These are phyloP conservation scores for Scomber scombrus DNA, from an alignment of 2,113 vertebrate species.

Conservation along the genomic window DNA sequence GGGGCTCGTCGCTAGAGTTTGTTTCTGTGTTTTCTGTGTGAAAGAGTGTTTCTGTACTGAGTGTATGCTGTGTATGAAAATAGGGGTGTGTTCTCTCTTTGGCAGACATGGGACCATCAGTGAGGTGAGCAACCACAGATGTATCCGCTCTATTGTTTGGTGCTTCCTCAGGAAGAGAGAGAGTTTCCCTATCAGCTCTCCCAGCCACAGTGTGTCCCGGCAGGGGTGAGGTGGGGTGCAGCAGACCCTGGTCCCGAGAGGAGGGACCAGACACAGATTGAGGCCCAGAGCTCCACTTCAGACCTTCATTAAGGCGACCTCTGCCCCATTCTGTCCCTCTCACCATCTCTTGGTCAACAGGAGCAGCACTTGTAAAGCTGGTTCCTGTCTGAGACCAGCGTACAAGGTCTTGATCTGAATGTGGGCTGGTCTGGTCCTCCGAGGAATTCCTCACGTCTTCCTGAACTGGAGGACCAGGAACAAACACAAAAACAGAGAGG, in stretches of 20 bases:
- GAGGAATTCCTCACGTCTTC: constrained; percentile 70
- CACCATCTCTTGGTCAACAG: constrained; percentile 30
- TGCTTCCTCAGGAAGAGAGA: constrained; percentile 83
- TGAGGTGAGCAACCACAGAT: constrained; percentile 73
- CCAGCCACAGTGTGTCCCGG: constrained; percentile 63
- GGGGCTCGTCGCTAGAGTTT: neutral
- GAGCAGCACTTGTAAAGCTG: constrained; percentile 33
- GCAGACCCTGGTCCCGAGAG: constrained; percentile 27
- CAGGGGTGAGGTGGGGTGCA: constrained; percentile 48
- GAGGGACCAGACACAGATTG: constrained; percentile 34
- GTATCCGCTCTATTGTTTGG: constrained; percentile 85
- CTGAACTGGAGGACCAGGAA: constrained; percentile 74
- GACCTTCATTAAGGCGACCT: constrained; percentile 26
- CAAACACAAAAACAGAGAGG: constrained; percentile 59
- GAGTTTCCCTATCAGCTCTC: constrained; percentile 76
- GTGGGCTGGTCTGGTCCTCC: constrained; percentile 39
- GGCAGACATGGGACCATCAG: constrained; percentile 33
- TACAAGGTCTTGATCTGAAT: constrained; percentile 14
- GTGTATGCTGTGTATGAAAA: constrained; percentile 34
- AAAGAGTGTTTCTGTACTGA: constrained; percentile 7
- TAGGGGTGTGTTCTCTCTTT: constrained; percentile 53
- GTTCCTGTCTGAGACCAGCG: constrained; percentile 45
- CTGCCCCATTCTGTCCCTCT: constrained; percentile 19
- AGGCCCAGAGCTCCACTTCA: constrained; percentile 3
- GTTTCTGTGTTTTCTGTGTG: constrained; percentile 11